These are phyloP conservation scores for Troilus luridus DNA, from an alignment of 2,888 invertebrate species.

Conservation along the genomic window DNA sequence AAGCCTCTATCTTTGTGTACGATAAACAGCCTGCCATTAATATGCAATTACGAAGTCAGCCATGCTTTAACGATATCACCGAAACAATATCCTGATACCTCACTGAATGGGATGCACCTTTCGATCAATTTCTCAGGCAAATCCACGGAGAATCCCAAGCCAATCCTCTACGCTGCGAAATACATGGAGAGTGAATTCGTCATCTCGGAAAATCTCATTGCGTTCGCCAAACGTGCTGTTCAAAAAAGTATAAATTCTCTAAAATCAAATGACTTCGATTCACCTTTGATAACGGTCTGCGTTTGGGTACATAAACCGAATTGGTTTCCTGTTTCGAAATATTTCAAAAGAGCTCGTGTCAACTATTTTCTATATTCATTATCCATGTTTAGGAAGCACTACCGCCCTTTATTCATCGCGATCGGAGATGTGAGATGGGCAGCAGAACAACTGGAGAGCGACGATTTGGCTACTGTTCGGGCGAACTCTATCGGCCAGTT, in stretches of 20 bases:
- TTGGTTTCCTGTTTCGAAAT: neutral
- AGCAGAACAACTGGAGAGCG: neutral
- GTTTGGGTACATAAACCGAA: conserved; percentile 4
- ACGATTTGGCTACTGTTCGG: neutral
- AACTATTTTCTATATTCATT: neutral
- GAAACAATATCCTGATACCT: neutral
- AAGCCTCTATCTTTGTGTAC: neutral
- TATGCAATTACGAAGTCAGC: neutral
- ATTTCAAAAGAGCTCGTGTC: neutral
- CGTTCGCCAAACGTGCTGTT: neutral
- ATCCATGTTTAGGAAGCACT: neutral
- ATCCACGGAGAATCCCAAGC: neutral
- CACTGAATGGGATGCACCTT: neutral
- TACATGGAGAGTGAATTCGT: conserved; percentile 13
- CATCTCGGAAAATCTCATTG: neutral
- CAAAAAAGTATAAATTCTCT: neutral
- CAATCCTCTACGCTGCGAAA: neutral
- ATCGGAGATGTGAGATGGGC: conserved; percentile 29
- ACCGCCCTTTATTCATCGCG: neutral
- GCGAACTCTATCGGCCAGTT: neutral
- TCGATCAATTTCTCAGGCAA: neutral
- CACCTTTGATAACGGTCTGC: neutral
- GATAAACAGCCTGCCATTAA: neutral
- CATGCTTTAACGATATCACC: neutral
- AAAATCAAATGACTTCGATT: neutral